A percentile compares a stretch with the other conserved stretches of the same genome.
phyloP scores from a whole-genome alignment of 2,797 vertebrate genomes.

The Graptemys geographica region DNA sequence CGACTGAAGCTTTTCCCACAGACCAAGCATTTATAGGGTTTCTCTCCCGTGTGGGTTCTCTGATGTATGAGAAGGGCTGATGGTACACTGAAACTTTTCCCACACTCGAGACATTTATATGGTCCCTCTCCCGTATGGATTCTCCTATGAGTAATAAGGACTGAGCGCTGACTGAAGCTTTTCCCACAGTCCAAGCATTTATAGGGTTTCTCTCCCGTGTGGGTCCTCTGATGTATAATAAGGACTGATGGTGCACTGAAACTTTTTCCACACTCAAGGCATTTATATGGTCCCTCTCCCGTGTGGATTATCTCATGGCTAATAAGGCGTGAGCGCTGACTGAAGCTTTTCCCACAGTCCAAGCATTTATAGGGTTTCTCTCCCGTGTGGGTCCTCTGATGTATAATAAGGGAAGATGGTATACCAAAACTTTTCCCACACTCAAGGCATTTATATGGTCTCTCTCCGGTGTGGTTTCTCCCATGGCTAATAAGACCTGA shows the following conservation, averaged over 20 bases:
- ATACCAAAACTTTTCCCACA: not conserved
- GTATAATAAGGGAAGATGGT: not conserved
- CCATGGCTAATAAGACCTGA: not conserved
- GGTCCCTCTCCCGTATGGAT: not conserved
- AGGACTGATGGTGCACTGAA: not conserved
- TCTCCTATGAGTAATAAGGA: not conserved
- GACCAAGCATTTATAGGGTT: not conserved
- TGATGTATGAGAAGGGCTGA: not conserved
- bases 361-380: not conserved
- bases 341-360: not conserved
- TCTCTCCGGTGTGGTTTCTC: not conserved
- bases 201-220: not conserved
- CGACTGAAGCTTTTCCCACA: not conserved
- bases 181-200: not conserved
- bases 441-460: not conserved
- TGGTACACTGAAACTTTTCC: not conserved
- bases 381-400: not conserved
- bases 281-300: not conserved
- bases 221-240: not conserved
- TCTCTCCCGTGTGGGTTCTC: not conserved
- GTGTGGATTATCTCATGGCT: not conserved
- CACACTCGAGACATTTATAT: not conserved
- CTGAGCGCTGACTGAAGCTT: not conserved
- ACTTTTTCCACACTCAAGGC: not conserved
- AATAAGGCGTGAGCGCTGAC: not conserved